Evolutionary conservation across 2,113 vertebrate genomes (phyloP).

Genomic region (Plectropomus leopardus): DNA sequence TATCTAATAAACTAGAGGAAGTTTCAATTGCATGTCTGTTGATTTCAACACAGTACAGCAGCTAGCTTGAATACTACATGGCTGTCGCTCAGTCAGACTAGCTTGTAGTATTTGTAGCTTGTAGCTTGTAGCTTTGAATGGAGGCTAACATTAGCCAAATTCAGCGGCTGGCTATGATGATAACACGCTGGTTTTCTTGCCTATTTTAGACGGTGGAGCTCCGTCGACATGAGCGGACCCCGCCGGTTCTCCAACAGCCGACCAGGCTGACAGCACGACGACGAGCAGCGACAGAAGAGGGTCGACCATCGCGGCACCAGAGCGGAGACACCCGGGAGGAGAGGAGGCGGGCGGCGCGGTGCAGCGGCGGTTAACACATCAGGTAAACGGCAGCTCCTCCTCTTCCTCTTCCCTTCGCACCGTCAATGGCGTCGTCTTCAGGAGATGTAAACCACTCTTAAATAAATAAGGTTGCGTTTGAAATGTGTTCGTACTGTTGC

Average conservation of each 20-base stretch:
- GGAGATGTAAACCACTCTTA: neutral
- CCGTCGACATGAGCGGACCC: slow-evolving; percentile 77
- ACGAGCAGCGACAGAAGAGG: slow-evolving; percentile 37
- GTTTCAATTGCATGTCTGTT: neutral
- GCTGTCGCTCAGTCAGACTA: neutral
- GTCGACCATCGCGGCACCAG: slow-evolving; percentile 37
- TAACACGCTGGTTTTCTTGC: slow-evolving; percentile 42
- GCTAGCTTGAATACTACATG: neutral
- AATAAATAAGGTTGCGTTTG: neutral
- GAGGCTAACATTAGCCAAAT: slow-evolving; percentile 22
- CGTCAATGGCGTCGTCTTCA: neutral
- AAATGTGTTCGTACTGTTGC: neutral
- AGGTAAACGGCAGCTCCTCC: neutral
- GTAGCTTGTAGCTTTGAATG: too few relatives aligned
- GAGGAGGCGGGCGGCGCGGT: neutral
- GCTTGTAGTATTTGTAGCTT: neutral
- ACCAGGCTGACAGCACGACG: slow-evolving; percentile 37
- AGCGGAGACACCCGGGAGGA: neutral
- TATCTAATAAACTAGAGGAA: neutral
- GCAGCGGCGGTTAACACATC: neutral
- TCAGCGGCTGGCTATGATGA: neutral
- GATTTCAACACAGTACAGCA: neutral
- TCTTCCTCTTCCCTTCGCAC: neutral
- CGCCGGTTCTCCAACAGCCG: slow-evolving; percentile 61
- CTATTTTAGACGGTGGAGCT: slow-evolving; percentile 85